phyloP scores from a whole-genome alignment of 2,113 vertebrate species.

The Bubo bubo region DNA sequence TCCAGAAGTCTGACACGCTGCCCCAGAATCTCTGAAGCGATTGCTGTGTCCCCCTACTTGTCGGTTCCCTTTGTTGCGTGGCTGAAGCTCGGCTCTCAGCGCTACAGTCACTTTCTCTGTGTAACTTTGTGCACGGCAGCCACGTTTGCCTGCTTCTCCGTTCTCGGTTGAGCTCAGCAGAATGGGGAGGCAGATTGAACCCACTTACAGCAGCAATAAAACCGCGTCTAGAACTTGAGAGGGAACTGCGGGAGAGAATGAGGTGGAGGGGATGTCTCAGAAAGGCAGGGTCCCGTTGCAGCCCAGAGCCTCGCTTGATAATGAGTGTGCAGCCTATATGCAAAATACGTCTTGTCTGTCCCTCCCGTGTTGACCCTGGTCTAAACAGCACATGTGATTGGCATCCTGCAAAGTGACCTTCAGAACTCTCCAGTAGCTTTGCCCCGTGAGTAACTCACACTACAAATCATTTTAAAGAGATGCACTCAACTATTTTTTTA shows the following conservation, averaged over 20 bases:
- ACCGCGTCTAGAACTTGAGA: neutral
- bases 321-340: slow-evolving; percentile 69
- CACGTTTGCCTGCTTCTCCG: neutral
- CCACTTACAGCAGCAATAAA: slow-evolving; percentile 58
- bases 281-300: slow-evolving; percentile 56
- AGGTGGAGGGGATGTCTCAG: slow-evolving; percentile 6
- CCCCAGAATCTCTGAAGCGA: neutral
- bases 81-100: neutral
- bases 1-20: neutral
- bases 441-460: slow-evolving; percentile 68
- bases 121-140: neutral
- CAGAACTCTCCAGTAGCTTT: slow-evolving; percentile 70
- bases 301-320: slow-evolving; percentile 56
- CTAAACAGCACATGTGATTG: slow-evolving; percentile 68
- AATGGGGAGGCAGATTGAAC: neutral
- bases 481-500: slow-evolving; percentile 73
- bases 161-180: neutral
- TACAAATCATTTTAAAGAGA: slow-evolving; percentile 72
- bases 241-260: slow-evolving; percentile 14
- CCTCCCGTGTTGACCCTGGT: slow-evolving; percentile 57
- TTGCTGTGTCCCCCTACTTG: neutral
- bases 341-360: slow-evolving; percentile 63
- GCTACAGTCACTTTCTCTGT: neutral
- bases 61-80: rapidly evolving
- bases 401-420: slow-evolving; percentile 73